Conservation (phyloP, 2,797 vertebrate species). For the Lates japonicus region DNA sequence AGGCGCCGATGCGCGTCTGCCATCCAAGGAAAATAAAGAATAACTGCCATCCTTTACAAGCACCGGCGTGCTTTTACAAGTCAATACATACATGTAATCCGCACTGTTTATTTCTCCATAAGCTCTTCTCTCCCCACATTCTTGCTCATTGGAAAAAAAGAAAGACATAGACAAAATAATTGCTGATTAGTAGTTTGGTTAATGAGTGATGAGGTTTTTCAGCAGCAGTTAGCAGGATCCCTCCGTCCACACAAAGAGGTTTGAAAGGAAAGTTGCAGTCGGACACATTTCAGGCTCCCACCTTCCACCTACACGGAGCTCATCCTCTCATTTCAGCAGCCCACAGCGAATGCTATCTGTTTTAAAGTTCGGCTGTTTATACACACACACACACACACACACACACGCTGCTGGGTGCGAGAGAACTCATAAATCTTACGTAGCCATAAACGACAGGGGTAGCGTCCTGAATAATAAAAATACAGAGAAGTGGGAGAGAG, state of each 20-base stretch:
- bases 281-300: conserved; percentile 89
- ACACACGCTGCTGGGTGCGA: conserved; percentile 75
- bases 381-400: conserved; percentile 58
- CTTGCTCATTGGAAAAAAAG: conserved; percentile 6
- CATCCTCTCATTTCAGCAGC: conserved; percentile 84
- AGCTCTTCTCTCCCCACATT: conserved; percentile 28
- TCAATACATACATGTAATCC: conserved; percentile 58
- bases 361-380: conserved; percentile 87
- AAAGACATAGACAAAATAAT: conserved; percentile 23
- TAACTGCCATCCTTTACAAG: conserved; percentile 49
- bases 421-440: conserved; percentile 90
- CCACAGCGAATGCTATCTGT: conserved; percentile 84
- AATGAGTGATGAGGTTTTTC: conserved; percentile 72
- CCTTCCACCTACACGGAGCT: conserved; percentile 88
- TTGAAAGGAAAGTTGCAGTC: conserved; percentile 88
- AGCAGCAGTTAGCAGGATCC: conserved; percentile 48
- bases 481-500: conserved; percentile 58
- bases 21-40: conserved; percentile 61
- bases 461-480: conserved; percentile 87
- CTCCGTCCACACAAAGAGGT: conserved; percentile 71
- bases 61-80: conserved; percentile 63
- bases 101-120: conserved; percentile 25
- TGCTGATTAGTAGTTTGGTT: conserved; percentile 71
- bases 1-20: conserved; percentile 59
- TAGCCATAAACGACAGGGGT: conserved; percentile 87